Percentiles rank a stretch among this genome's conserved stretches.
phyloP scores from a whole-genome alignment of 2,797 vertebrate species.

The Saxicola maurus region DNA sequence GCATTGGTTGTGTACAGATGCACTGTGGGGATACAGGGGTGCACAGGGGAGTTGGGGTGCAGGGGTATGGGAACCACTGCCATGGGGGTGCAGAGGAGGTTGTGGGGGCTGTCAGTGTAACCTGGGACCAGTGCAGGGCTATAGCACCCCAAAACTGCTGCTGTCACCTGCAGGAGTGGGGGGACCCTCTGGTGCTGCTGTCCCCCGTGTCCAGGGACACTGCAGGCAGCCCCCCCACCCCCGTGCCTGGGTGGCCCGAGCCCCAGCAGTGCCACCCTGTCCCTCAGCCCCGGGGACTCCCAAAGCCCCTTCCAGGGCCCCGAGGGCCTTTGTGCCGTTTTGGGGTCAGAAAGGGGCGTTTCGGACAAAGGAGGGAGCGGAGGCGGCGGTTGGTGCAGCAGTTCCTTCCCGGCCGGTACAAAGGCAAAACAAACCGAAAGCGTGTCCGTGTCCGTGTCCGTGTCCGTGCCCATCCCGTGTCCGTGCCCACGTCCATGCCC shows the following conservation, averaged over 20 bases:
- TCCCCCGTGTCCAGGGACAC: not conserved
- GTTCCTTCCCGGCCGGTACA: constrained; percentile 60
- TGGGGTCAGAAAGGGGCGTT: not conserved
- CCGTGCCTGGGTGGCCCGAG: accelerated
- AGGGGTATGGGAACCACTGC: no score
- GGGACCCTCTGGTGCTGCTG: not conserved
- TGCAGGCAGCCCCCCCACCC: not conserved
- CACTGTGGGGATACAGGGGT: not conserved
- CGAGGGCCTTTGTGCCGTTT: not conserved
- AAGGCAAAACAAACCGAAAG: constrained; percentile 56
- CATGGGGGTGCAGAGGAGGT: not conserved
- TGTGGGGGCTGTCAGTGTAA: not conserved
- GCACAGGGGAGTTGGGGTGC: not conserved
- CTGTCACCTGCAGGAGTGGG: not conserved
- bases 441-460: not conserved
- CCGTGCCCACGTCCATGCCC: not conserved
- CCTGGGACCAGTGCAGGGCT: accelerated
- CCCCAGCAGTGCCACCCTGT: not conserved
- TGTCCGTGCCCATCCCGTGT: not conserved
- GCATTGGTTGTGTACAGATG: no score
- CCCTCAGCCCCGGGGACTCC: not conserved
- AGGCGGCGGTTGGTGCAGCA: constrained; percentile 48
- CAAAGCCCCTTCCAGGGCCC: not conserved
- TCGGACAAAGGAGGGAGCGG: constrained; percentile 15
- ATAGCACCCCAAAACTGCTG: not conserved